Evolutionary conservation across 2,797 vertebrate species (phyloP), one percentile per base, ranked within the genome.

Genomic region (Chelidonichthys spinosus): DNA sequence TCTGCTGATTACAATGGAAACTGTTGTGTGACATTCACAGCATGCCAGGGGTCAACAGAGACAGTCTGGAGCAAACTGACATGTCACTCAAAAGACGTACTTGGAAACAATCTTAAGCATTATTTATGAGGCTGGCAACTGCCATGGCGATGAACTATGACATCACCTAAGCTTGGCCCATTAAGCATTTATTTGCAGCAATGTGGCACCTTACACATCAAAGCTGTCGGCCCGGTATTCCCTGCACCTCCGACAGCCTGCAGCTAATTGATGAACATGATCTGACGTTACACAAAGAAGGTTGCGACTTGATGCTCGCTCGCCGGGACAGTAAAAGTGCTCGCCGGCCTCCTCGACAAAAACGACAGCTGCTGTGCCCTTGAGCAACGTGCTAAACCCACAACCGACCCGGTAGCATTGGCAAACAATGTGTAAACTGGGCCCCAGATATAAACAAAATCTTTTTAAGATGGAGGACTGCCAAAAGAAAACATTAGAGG

Each of bases 161-260:
- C 93, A 93, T 94, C 92, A 92, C 88, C 84, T 92, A 90, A 92
- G 92, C 91, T 91, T 81, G 60, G 83, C 79, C 90, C 90, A 94
- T 94, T 94, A 93, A 87, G 89, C 85, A 93, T 85, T 94, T 92
- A 94, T 92, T 92, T 83, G 76, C 76, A 90, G 89, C 89, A 83
- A 94, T 95, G 93, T 94, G 88, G 91, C 95, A 95, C 93, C 93
- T 92, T 91, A 91, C 93, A 94, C 89, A 94, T 94, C 94, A 95
- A 86, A 76, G 85, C 86, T 77, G 87, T 85, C 87, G 46, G 52
- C 69, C 80, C 15, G 71, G 76, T 89, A 70, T 87, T 83, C 85
- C 89, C 82, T 71, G 77, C 70, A 52, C 65, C 78, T 68, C 81
- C 43, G 40, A 67, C 84, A 68, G 83, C 82, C 86, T 81, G 70